These are phyloP conservation scores for Drosophila orosa DNA, from an alignment of 1,140 invertebrate species.

Conservation along the genomic window DNA sequence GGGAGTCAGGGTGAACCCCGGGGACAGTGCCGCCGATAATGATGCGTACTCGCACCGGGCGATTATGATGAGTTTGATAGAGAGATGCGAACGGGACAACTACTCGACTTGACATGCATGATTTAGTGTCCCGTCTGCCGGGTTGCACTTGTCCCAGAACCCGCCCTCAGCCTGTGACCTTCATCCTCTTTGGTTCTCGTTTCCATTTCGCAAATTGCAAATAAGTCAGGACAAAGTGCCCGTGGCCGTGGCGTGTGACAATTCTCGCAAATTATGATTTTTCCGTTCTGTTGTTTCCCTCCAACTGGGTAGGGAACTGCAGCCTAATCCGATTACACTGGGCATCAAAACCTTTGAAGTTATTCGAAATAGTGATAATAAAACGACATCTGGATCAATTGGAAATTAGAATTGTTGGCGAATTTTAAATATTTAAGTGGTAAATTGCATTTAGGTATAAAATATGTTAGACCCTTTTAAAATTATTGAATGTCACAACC, in stretches of 20 bases:
- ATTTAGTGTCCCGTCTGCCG: slow-evolving; percentile 59
- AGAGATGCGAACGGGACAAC: slow-evolving; percentile 68
- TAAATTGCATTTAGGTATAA: too few relatives aligned
- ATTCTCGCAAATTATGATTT: slow-evolving; percentile 83
- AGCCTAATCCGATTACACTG: slow-evolving; percentile 80
- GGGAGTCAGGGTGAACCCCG: slow-evolving; percentile 2
- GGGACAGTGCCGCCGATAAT: slow-evolving; percentile 61
- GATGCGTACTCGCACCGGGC: slow-evolving; percentile 70
- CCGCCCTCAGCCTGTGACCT: not conserved
- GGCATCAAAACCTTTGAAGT: not conserved
- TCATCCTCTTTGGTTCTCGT: slow-evolving; percentile 25
- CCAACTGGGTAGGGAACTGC: slow-evolving; percentile 24
- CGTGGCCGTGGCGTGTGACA: slow-evolving; percentile 73
- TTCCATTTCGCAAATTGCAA: slow-evolving; percentile 80
- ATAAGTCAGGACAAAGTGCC: slow-evolving; percentile 61
- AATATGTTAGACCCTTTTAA: too few relatives aligned
- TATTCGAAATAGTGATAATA: not conserved
- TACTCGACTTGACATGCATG: slow-evolving; percentile 82
- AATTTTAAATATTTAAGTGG: too few relatives aligned
- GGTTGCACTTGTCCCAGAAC: slow-evolving; percentile 28
- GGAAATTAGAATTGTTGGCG: too few relatives aligned
- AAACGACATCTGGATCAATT: too few relatives aligned
- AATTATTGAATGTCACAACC: too few relatives aligned
- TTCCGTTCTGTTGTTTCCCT: slow-evolving; percentile 39
- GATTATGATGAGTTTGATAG: slow-evolving; percentile 81